A percentile compares a stretch with the other conserved stretches of the same genome.
Conservation (phyloP, 2,888 invertebrate genomes). For the Lasioglossum marginatum region DNA sequence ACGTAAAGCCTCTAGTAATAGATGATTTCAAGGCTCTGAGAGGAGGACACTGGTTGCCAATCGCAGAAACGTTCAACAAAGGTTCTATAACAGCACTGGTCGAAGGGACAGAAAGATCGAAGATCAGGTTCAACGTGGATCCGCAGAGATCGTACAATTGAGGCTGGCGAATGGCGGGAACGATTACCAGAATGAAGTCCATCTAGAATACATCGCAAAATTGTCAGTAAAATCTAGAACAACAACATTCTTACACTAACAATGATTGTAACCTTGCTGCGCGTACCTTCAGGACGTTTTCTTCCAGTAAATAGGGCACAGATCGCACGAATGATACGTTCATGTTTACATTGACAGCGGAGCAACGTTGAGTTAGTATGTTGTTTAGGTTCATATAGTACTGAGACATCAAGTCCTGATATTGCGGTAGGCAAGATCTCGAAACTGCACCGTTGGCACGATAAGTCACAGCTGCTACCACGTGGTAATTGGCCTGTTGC, state of each 20-base stretch:
- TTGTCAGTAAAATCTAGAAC: background rate
- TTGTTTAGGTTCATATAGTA: constrained; percentile 92
- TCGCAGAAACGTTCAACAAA: constrained; percentile 93
- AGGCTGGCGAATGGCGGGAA: constrained; percentile 95
- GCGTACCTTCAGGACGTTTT: constrained; percentile 91
- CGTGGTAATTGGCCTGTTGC: constrained; percentile 97
- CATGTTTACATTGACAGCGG: constrained; percentile 97
- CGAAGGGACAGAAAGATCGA: constrained; percentile 96
- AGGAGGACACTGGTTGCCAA: constrained; percentile 97
- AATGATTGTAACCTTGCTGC: background rate
- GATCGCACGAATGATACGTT: constrained; percentile 96
- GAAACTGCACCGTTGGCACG: constrained; percentile 96
- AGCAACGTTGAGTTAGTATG: constrained; percentile 95
- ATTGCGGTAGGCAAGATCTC: constrained; percentile 92
- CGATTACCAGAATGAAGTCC: constrained; percentile 94
- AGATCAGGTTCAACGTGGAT: constrained; percentile 95
- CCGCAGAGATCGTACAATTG: constrained; percentile 98
- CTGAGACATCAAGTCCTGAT: constrained; percentile 92
- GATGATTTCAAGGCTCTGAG: constrained; percentile 93
- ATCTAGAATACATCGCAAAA: constrained; percentile 84
- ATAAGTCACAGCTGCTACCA: constrained; percentile 93
- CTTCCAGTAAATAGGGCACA: constrained; percentile 91
- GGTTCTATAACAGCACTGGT: constrained; percentile 96
- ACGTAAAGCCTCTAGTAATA: constrained; percentile 95
- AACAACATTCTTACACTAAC: background rate